Conservation (phyloP, 37 sponge, comb jelly and placozoan genomes). For the Geodia barretti region DNA sequence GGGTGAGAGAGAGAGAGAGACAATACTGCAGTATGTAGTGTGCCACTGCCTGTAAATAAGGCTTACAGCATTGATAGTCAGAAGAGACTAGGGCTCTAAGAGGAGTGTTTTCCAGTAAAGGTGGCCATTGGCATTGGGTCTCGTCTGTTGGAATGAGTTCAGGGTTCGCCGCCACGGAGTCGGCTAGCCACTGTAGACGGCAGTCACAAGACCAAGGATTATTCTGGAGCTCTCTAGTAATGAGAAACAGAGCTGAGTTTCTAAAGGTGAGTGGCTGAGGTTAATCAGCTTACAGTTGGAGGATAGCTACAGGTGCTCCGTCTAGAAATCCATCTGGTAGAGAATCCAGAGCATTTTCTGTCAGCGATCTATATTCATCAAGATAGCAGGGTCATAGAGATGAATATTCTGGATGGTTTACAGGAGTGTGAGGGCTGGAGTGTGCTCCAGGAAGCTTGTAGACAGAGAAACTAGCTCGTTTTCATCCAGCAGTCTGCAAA, state of each 20-base stretch:
- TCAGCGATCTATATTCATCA: constrained; percentile 25
- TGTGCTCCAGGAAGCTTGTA: not conserved
- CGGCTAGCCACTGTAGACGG: constrained; percentile 24
- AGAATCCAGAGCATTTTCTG: constrained; percentile 20
- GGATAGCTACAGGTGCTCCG: not conserved
- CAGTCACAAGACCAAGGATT: constrained; percentile 82
- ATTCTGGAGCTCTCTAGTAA: constrained; percentile 20
- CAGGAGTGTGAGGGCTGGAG: not conserved
- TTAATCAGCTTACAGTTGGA: constrained; percentile 26
- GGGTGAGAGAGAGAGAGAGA: not conserved
- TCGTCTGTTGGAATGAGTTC: not conserved
- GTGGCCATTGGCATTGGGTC: constrained; percentile 36
- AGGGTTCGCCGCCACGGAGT: not conserved
- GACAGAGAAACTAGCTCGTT: not conserved
- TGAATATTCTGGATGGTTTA: not conserved
- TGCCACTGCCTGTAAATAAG: not conserved
- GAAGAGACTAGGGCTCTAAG: not conserved
- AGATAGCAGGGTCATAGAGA: too few species aligned
- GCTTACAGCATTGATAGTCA: constrained; percentile 31
- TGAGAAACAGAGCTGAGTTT: not conserved
- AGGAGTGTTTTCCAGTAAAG: not conserved
- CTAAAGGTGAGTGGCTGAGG: not conserved
- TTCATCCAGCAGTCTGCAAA: constrained; percentile 14
- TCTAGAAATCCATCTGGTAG: constrained; percentile 37
- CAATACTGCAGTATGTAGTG: not conserved